Base-by-base conservation (phyloP, 1,140 invertebrate species). In the Pogonognathellus flavescens region DNA sequence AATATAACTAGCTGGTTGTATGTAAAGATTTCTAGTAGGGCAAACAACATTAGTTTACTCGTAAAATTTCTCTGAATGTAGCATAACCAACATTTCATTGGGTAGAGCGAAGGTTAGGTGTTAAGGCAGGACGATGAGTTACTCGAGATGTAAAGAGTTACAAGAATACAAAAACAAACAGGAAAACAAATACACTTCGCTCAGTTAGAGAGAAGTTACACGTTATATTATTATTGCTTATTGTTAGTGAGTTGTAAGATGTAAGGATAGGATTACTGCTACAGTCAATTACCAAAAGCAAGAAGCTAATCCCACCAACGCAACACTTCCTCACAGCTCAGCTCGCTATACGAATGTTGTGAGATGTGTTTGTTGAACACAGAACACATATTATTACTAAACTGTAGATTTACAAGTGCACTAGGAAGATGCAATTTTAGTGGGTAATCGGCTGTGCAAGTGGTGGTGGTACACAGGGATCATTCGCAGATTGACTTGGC, bases 401-500 rank as follows among this genome's bases (percentile, higher is more conserved):
- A 9, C 10, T 13, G 11, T 14, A 2, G 66, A 72, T 72, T 72
- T 76, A 76, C 70, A 76, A 41, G 70, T 76, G 70, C 70, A 76
- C 13, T 76, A 14, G 25, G 70, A 31, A 76, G 70, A 76, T 76
- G 70, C 70, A 76, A 76, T 76, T 76, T 50, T 16, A 76, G 41
- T 76, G 31, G 70, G 31, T 31, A 76, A 18, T 76, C 22, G 22
- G 11, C 41, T 41, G 31, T 41, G 16, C 31, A 3, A 72, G 25
- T 49, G 41, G 66, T 49, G 66, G 25, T 20, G 9, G 59, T 76
- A 16, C 70, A 76, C 70, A 76, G 22, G 41, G 25, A 16, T 49
- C 7, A 31, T 76, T 76, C 41, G 80, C 50, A 59, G 55, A 59
- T 55, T 14, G n/a, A 41, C 80, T 82, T 82, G 80, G 80, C 80